Conservation (phyloP, 2,888 invertebrate species). For the Drosophila buzzatii region DNA sequence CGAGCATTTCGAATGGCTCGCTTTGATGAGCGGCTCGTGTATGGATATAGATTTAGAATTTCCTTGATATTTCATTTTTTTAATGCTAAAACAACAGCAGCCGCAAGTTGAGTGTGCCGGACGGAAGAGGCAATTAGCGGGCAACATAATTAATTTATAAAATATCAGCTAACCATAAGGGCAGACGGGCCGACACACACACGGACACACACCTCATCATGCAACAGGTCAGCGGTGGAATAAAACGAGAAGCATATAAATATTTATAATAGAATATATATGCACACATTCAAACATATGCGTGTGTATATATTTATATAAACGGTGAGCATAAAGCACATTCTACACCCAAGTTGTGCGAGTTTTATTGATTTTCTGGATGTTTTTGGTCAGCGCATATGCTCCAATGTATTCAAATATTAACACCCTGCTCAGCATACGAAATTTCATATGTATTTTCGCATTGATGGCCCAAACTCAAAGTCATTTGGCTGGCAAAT, state of each 20-base stretch:
- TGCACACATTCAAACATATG: not conserved
- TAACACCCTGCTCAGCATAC: slow-evolving; percentile 23
- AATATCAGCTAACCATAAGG: slow-evolving; percentile 36
- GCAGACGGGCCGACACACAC: slow-evolving; percentile 9
- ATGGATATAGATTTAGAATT: slow-evolving; percentile 5
- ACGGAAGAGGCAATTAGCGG: slow-evolving; percentile 54
- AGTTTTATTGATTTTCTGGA: slow-evolving; percentile 45
- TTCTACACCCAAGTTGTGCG: slow-evolving; percentile 16
- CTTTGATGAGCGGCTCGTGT: slow-evolving; percentile 29
- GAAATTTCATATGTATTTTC: slow-evolving; percentile 19
- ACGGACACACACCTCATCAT: slow-evolving; percentile 7
- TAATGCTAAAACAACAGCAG: not conserved
- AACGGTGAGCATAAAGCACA: slow-evolving; percentile 10
- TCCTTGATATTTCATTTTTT: not conserved
- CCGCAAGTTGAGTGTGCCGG: slow-evolving; percentile 13
- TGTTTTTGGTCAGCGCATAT: slow-evolving; percentile 46
- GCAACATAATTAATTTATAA: slow-evolving; percentile 53
- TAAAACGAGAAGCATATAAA: slow-evolving; percentile 42
- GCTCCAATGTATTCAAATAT: slow-evolving; percentile 35
- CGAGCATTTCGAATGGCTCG: not conserved
- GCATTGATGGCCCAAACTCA: slow-evolving; percentile 6
- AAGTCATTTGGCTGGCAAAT: not conserved
- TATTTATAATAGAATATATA: slow-evolving; percentile 43
- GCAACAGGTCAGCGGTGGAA: slow-evolving; percentile 43
- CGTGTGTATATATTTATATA: not conserved